A percentile compares a stretch with the other conserved stretches of the same genome.
These are phyloP conservation scores for Petrocephalus schoutedeni DNA, from an alignment of 2,797 vertebrate genomes.

Conservation along the genomic window DNA sequence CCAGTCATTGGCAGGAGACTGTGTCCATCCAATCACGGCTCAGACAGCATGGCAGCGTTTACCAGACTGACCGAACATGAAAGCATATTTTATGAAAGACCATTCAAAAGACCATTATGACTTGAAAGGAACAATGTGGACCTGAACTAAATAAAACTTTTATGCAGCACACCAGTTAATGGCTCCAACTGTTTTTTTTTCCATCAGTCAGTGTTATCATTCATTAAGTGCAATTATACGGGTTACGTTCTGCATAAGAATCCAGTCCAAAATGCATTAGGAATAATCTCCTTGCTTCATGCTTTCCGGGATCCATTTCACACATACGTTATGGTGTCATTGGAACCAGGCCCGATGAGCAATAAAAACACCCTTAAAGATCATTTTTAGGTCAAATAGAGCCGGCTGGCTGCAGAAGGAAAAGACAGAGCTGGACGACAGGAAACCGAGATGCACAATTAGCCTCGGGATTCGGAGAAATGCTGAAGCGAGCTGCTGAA, in stretches of 20 bases:
- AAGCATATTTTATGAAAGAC: not conserved
- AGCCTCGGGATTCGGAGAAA: not conserved
- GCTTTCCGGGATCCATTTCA: not conserved
- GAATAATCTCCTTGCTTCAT: not conserved
- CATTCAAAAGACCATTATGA: not conserved
- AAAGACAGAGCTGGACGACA: not conserved
- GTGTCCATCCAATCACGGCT: not conserved
- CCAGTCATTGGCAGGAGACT: not conserved
- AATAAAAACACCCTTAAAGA: not conserved
- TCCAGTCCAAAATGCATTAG: not conserved
- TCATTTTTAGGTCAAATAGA: not conserved
- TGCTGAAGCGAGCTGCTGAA: not conserved
- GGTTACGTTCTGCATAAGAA: not conserved
- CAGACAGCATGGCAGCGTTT: not conserved
- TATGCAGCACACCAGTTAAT: not conserved
- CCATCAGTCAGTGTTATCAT: constrained; percentile 15
- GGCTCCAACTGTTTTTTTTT: not conserved
- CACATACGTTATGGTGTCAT: not conserved
- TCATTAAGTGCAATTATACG: not conserved
- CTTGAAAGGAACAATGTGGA: constrained; percentile 9
- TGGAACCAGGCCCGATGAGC: not conserved
- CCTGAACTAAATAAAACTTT: constrained; percentile 10
- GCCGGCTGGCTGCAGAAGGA: not conserved
- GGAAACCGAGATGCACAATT: not conserved
- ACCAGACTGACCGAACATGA: not conserved